Conservation (phyloP, 2,113 vertebrate genomes). For the Cyanoliseus patagonus region DNA sequence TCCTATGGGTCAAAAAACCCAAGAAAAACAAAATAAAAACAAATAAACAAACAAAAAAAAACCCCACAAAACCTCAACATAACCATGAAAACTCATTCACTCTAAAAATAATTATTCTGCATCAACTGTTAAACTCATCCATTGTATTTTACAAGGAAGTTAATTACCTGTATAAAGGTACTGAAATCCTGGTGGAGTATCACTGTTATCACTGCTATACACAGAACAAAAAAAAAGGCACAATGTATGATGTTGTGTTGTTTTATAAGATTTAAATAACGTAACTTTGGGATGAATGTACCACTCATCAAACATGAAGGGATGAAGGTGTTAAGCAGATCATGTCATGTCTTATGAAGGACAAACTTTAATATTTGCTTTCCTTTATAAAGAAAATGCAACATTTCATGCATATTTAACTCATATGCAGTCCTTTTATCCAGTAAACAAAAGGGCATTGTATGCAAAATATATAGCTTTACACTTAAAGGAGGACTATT, state of each 20-base stretch:
- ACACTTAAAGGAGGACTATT: neutral
- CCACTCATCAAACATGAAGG: neutral
- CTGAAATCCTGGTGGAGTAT: neutral
- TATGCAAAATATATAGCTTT: neutral
- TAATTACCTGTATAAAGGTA: neutral
- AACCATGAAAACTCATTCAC: neutral
- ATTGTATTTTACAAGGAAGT: neutral
- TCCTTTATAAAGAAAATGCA: neutral
- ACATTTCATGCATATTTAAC: constrained; percentile 11
- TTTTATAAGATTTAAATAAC: neutral
- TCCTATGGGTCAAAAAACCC: neutral
- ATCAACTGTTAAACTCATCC: neutral
- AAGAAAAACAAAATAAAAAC: neutral
- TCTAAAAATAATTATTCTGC: neutral
- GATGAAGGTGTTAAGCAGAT: neutral
- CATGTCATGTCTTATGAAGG: neutral
- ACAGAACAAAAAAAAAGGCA: neutral
- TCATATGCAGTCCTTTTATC: neutral
- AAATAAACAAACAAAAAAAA: no score
- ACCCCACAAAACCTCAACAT: rapidly evolving
- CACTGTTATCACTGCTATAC: neutral
- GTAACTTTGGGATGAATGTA: neutral
- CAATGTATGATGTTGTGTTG: neutral
- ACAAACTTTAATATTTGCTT: neutral
- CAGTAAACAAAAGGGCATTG: neutral